Evolutionary conservation across 2,797 vertebrate genomes (phyloP).

Genomic region (Phoxinus dragarum): DNA sequence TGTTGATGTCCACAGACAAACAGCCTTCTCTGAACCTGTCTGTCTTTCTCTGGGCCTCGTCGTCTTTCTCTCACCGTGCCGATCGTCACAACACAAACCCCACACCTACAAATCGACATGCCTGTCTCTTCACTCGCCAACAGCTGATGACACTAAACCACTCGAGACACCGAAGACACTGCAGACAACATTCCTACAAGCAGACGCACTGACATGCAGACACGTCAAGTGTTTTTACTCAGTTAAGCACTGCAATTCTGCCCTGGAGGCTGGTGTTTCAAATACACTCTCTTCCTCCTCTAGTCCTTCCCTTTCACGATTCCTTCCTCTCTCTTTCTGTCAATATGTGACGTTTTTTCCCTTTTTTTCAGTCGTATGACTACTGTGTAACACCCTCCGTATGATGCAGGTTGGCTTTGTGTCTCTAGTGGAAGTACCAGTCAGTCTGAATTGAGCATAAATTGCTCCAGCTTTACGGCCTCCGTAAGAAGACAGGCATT

Average conservation of each 20-base stretch:
- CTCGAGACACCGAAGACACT: slow-evolving; percentile 76
- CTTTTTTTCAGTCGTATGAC: slow-evolving; percentile 78
- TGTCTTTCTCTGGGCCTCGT: slow-evolving; percentile 28
- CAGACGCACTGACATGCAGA: slow-evolving; percentile 78
- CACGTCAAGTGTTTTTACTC: slow-evolving; percentile 52
- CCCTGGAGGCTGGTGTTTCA: background rate
- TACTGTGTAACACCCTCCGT: slow-evolving; percentile 91
- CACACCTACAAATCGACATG: slow-evolving; percentile 36
- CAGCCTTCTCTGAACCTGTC: slow-evolving; percentile 37
- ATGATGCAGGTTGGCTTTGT: slow-evolving; percentile 98
- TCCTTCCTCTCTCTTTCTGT: slow-evolving; percentile 59
- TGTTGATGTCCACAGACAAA: slow-evolving; percentile 47
- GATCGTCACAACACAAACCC: slow-evolving; percentile 38
- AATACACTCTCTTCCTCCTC: slow-evolving; percentile 4
- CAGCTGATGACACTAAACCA: slow-evolving; percentile 57
- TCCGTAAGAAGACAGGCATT: slow-evolving; percentile 39
- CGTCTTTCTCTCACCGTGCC: slow-evolving; percentile 21
- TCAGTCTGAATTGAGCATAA: slow-evolving; percentile 61
- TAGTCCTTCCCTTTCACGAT: slow-evolving; percentile 38
- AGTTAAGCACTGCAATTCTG: slow-evolving; percentile 20
- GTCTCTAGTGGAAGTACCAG: slow-evolving; percentile 84
- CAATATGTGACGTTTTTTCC: slow-evolving; percentile 71
- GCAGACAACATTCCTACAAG: slow-evolving; percentile 35
- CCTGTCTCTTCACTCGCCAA: slow-evolving; percentile 35
- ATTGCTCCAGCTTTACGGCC: slow-evolving; percentile 41